Base-by-base conservation (phyloP, 2,797 vertebrate genomes). In the Sardinella longiceps region DNA sequence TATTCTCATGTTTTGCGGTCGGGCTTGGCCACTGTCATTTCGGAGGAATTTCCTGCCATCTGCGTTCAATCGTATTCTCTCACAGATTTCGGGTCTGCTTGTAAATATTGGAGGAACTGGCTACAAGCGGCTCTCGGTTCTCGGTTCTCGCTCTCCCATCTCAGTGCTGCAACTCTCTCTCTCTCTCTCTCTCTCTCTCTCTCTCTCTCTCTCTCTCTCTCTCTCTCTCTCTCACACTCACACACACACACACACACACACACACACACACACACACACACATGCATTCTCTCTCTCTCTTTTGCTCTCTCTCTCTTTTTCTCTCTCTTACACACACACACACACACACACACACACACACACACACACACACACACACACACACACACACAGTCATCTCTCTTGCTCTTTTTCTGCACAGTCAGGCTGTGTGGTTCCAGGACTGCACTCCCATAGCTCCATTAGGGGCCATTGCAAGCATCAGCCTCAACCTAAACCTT, bases 1-100 rank as follows among this genome's bases (percentile, higher is more conserved):
- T 96, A 94, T 96, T 96, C 95, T 96, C 95, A 95, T 97, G 96
- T 97, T 96, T 95, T 97, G 97, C 92, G 97, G 97, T 97, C 95
- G 93, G 94, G 95, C 96, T 97, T 96, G 96, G 95, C 96, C 96
- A 95, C 96, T 97, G 97, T 97, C 96, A 98, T 97, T 98, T 97
- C 95, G 93, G 93, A 97, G 96, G 97, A 97, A 99, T 98, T 97
- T 98, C 97, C 98, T 98, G 96, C 96, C 97, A 98, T 98, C 97
- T 99, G 97, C 91, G 0, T 97, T 96, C 96, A 98, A 97, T 98
- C 96, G 94, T 94, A 97, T 97, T 95, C 96, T 96, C 96, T 97
- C 96, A 96, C 96, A 96, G 95, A 97, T 97, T 97, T 95, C 37
- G 92, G 92, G 95, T 94, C 95, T 96, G 96, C 96, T 97, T 96